Evolutionary conservation across 2,113 vertebrate genomes (phyloP).

Genomic region (Arothron firmamentum): DNA sequence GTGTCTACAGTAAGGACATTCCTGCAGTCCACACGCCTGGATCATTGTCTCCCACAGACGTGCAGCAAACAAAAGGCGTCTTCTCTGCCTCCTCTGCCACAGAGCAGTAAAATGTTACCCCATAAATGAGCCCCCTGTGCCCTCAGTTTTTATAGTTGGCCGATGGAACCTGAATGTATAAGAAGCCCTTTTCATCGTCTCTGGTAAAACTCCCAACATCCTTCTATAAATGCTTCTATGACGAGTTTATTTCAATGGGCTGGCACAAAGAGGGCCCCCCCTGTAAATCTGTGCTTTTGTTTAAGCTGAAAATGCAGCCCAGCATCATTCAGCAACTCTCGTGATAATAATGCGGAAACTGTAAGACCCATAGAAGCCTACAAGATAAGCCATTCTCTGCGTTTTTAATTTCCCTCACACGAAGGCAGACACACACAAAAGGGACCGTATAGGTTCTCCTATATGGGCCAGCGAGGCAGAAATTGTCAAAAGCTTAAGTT

Average conservation of each 20-base stretch:
- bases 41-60: constrained; percentile 59
- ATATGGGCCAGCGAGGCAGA: constrained; percentile 47
- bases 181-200: constrained; percentile 59
- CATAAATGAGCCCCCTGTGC: constrained; percentile 55
- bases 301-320: constrained; percentile 22
- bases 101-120: constrained; percentile 63
- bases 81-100: constrained; percentile 50
- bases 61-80: constrained; percentile 59
- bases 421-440: constrained; percentile 58
- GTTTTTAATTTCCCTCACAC: constrained; percentile 50
- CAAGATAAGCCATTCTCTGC: constrained; percentile 38
- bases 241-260: constrained; percentile 60
- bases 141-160: constrained; percentile 60
- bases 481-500: constrained; percentile 68
- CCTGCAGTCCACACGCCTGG: constrained; percentile 56
- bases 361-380: constrained; percentile 57
- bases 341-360: constrained; percentile 47
- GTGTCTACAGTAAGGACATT: constrained; percentile 71
- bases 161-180: constrained; percentile 59
- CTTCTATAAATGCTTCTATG: constrained; percentile 64
- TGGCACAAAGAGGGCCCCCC: constrained; percentile 36
- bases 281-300: constrained; percentile 69
- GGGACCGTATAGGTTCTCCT: constrained; percentile 52
- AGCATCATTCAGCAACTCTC: constrained; percentile 46
- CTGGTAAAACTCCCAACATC: constrained; percentile 58